phyloP scores from a whole-genome alignment of 2,113 vertebrate genomes.

The Onychostoma macrolepis region DNA sequence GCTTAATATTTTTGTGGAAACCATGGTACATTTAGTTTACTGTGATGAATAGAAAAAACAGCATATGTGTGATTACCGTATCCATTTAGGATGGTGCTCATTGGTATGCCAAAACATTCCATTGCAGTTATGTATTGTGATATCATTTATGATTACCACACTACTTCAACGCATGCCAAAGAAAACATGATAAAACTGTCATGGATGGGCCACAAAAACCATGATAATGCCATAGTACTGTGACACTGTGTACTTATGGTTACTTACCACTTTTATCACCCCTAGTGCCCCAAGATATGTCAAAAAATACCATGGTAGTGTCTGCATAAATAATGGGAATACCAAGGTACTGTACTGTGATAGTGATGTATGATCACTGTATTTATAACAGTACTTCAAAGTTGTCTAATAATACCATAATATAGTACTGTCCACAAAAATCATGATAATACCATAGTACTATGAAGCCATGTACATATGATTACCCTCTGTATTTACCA shows the following conservation, averaged over 20 bases:
- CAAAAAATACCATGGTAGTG: not conserved
- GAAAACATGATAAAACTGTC: not conserved
- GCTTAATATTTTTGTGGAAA: not conserved
- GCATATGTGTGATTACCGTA: too few relatives aligned
- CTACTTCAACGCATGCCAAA: not conserved
- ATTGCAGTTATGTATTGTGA: not conserved
- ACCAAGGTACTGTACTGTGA: not conserved
- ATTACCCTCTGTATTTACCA: not conserved
- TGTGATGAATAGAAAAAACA: not conserved
- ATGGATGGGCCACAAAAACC: not conserved
- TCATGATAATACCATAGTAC: not conserved
- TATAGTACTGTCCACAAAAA: not conserved
- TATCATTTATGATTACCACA: not conserved
- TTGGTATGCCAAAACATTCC: not conserved
- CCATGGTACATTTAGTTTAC: not conserved
- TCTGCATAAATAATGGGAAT: not conserved
- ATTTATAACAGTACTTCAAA: not conserved
- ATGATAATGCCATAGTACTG: not conserved
- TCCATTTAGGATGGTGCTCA: too few relatives aligned
- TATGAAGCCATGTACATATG: too few relatives aligned
- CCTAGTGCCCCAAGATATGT: not conserved
- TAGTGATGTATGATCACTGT: not conserved
- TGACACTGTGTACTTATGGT: not conserved
- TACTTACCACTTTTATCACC: not conserved
- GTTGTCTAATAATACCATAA: not conserved